Conservation (phyloP, 2,113 vertebrate species). For the Proteles cristata region DNA sequence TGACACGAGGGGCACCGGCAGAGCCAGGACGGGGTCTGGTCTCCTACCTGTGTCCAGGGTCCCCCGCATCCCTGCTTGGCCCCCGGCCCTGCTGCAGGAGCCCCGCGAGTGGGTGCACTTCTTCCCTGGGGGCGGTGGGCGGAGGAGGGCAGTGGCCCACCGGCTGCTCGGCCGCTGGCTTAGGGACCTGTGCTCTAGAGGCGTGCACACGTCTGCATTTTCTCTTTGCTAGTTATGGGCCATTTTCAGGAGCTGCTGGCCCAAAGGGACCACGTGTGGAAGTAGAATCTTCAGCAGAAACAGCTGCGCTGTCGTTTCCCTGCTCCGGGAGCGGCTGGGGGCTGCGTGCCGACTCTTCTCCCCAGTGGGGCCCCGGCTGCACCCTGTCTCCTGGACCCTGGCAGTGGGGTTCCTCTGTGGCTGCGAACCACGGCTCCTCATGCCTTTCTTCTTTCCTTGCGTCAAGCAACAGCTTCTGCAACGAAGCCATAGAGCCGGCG, state of each 20-base stretch:
- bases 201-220: fast-evolving
- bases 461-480: not conserved
- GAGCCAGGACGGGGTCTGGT: not conserved
- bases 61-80: fast-evolving
- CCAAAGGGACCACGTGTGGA: not conserved
- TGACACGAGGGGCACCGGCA: too few species aligned
- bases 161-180: not conserved
- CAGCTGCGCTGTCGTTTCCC: not conserved
- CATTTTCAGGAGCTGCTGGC: not conserved
- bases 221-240: fast-evolving
- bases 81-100: not conserved
- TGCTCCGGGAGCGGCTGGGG: too few species aligned
- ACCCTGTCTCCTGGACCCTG: fast-evolving
- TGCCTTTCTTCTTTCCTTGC: not conserved
- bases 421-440: not conserved
- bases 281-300: not conserved
- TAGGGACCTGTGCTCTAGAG: not conserved
- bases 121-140: not conserved
- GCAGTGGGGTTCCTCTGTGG: not conserved
- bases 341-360: fast-evolving
- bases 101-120: not conserved
- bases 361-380: too few species aligned
- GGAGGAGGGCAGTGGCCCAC: fast-evolving
- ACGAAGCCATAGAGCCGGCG: fast-evolving
- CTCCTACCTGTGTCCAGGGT: not conserved